Conservation (phyloP, 2,113 vertebrate genomes). For the Amphiprion percula region DNA sequence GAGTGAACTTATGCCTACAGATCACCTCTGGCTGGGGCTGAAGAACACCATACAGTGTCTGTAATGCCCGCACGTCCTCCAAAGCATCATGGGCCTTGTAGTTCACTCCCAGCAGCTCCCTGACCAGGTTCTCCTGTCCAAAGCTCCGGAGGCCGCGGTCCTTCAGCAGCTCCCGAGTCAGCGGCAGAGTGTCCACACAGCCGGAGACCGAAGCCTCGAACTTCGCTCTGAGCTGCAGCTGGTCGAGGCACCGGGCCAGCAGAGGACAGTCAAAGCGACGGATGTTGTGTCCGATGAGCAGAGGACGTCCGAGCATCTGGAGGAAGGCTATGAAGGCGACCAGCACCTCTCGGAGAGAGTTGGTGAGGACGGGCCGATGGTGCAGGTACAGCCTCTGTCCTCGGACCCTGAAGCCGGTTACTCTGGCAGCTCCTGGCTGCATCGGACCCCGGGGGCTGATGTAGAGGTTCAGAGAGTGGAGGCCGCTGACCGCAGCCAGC, state of each 20-base stretch:
- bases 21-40: constrained; percentile 55
- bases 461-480: constrained; percentile 79
- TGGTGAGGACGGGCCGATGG: constrained; percentile 68
- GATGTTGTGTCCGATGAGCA: constrained; percentile 82
- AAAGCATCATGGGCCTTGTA: constrained; percentile 81
- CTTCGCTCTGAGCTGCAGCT: constrained; percentile 62
- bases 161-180: constrained; percentile 75
- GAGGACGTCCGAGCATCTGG: constrained; percentile 62
- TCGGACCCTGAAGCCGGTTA: constrained; percentile 78
- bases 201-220: constrained; percentile 69
- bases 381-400: constrained; percentile 72
- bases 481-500: constrained; percentile 80
- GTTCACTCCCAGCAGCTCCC: constrained; percentile 70
- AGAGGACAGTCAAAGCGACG: constrained; percentile 77
- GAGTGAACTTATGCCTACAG: constrained; percentile 62
- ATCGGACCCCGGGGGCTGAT: constrained; percentile 73
- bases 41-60: constrained; percentile 70
- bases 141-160: constrained; percentile 67
- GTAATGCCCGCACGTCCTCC: constrained; percentile 77
- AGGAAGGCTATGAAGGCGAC: constrained; percentile 82
- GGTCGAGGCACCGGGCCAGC: constrained; percentile 67
- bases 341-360: constrained; percentile 75
- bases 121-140: constrained; percentile 77
- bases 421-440: constrained; percentile 66
- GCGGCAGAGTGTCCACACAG: constrained; percentile 77